Percentiles rank a stretch among this genome's conserved stretches.
Evolutionary conservation across 53 echinoderm and acorn worm species (phyloP).

Genomic region (Luidia sarsii): DNA sequence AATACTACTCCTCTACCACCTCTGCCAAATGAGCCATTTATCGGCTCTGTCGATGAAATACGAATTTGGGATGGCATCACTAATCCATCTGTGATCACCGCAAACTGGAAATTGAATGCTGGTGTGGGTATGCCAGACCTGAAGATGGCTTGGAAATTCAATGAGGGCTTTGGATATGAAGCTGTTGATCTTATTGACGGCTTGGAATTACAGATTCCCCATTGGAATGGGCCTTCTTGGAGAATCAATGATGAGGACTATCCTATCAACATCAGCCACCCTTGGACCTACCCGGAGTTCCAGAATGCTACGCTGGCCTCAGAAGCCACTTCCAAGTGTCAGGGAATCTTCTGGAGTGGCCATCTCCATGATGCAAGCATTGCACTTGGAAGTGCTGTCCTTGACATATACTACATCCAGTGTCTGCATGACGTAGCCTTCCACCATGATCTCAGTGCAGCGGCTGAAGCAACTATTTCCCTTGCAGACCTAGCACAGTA

Average conservation of each 20-base stretch:
- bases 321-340: conserved; percentile 52
- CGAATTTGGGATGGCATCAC: conserved; percentile 76
- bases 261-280: conserved; percentile 15
- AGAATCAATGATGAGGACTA: conserved; percentile 59
- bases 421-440: conserved; percentile 77
- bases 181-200: conserved; percentile 60
- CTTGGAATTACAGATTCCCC: conserved; percentile 33
- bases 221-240: conserved; percentile 65
- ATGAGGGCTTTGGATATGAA: conserved; percentile 60
- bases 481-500: conserved; percentile 61
- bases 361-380: conserved; percentile 37
- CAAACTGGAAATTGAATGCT: conserved; percentile 67
- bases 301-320: conserved; percentile 39
- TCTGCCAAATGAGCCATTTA: conserved; percentile 53
- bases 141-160: conserved; percentile 74
- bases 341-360: conserved; percentile 57
- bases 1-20: conserved; percentile 33
- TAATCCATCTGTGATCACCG: conserved; percentile 77
- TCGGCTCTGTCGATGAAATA: conserved; percentile 77
- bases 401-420: conserved; percentile 63
- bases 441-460: conserved; percentile 68
- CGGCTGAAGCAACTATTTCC: conserved; percentile 61
- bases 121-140: conserved; percentile 63
- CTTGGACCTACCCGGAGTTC: conserved; percentile 61
- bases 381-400: conserved; percentile 48